Evolutionary conservation across 2,797 vertebrate species (phyloP).

Genomic region (Calcarius lapponicus): DNA sequence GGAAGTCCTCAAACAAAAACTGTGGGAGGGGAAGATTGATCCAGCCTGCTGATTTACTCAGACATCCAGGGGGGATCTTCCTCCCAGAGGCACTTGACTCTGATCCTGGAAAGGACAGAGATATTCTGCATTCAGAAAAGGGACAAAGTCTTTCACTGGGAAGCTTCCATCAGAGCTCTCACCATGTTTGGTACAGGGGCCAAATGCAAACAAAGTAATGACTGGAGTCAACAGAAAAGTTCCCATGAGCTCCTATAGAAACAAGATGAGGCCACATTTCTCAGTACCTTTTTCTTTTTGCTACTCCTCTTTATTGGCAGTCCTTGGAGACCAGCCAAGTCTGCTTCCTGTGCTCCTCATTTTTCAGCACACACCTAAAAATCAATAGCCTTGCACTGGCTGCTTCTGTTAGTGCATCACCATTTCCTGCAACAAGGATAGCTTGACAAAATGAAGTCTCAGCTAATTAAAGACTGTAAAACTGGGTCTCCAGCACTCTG

Average conservation of each 20-base stretch:
- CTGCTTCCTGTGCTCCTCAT: slow-evolving; percentile 14
- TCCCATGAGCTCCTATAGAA: background rate
- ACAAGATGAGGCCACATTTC: background rate
- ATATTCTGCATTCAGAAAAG: background rate
- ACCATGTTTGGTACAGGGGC: background rate
- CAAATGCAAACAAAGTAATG: background rate
- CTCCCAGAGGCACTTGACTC: background rate
- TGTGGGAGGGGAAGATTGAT: background rate
- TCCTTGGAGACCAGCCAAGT: background rate
- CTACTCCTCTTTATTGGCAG: background rate
- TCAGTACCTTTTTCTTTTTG: background rate
- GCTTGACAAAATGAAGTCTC: slow-evolving; percentile 17
- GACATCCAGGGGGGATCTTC: background rate
- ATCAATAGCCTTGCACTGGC: slow-evolving; percentile 13
- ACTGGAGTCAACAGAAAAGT: background rate
- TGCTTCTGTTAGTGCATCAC: slow-evolving; percentile 10
- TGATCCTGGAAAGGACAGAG: background rate
- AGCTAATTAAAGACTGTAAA: slow-evolving; percentile 3
- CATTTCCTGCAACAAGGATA: slow-evolving; percentile 14
- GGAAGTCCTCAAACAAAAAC: background rate
- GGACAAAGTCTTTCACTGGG: background rate
- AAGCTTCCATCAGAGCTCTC: background rate
- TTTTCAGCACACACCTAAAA: slow-evolving; percentile 16
- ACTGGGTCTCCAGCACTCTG: background rate
- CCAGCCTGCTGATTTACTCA: background rate